Evolutionary conservation across 2,888 invertebrate genomes (phyloP).

Genomic region (Papilio elwesi): DNA sequence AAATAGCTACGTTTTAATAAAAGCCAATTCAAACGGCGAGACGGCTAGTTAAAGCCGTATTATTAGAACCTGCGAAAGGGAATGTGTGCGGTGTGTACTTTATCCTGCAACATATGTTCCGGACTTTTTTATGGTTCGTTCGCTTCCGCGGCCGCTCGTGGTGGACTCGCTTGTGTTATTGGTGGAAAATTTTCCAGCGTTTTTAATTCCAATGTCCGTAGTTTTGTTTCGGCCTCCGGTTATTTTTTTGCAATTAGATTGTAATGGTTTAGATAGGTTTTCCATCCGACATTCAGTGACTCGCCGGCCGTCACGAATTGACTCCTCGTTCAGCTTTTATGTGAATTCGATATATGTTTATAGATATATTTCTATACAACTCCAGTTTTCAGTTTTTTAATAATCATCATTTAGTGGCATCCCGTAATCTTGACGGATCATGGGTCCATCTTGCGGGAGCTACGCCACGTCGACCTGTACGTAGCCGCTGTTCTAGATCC

Average conservation of each 20-base stretch:
- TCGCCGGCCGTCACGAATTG: constrained; percentile 13
- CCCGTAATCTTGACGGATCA: too few species aligned
- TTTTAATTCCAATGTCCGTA: constrained; percentile 53
- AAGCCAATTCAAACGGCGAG: constrained; percentile 36
- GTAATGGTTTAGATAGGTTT: constrained; percentile 44
- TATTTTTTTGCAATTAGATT: constrained; percentile 44
- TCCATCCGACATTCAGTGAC: constrained; percentile 30
- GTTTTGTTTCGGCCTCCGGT: constrained; percentile 45
- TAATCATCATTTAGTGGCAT: too few species aligned
- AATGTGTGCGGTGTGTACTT: constrained; percentile 55
- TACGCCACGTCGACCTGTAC: too few species aligned
- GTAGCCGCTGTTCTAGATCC: too few species aligned
- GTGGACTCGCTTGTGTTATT: constrained; percentile 56
- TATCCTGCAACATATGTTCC: constrained; percentile 65
- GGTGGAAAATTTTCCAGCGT: constrained; percentile 53
- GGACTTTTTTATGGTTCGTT: constrained; percentile 72
- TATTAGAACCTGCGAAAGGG: constrained; percentile 46
- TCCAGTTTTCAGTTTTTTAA: too few species aligned
- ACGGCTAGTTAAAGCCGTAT: constrained; percentile 46
- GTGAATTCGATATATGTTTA: background rate
- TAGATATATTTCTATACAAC: background rate
- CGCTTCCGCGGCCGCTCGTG: constrained; percentile 50
- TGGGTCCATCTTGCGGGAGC: too few species aligned
- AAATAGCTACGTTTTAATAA: constrained; percentile 31
- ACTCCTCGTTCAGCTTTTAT: constrained; percentile 22